These are phyloP conservation scores for Crioceris asparagi DNA, from an alignment of 2,888 invertebrate species.

Conservation along the genomic window DNA sequence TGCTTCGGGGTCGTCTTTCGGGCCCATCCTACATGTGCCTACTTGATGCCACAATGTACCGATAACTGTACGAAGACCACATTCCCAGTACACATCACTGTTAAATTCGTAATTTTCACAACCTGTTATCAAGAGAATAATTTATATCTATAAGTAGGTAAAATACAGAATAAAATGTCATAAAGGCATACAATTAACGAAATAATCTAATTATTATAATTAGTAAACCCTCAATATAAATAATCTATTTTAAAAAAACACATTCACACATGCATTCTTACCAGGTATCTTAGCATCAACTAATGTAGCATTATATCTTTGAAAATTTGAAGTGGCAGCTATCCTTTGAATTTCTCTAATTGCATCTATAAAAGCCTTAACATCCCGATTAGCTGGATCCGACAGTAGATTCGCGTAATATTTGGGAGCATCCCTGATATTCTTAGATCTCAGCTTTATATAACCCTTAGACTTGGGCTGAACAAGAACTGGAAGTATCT, in stretches of 20 bases:
- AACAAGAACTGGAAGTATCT: conserved; percentile 57
- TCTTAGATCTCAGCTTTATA: conserved; percentile 52
- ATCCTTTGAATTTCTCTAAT: conserved; percentile 43
- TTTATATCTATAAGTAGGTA: no score
- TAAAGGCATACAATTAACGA: no score
- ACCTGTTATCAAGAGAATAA: conserved; percentile 26
- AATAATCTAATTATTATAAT: no score
- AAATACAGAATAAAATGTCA: no score
- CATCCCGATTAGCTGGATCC: conserved; percentile 44
- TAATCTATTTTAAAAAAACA: no score
- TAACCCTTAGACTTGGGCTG: conserved; percentile 60
- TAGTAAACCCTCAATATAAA: no score
- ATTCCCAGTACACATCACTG: conserved; percentile 44
- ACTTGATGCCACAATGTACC: conserved; percentile 43
- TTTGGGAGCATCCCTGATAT: conserved; percentile 60
- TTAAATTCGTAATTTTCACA: conserved; percentile 36
- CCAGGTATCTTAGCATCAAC: conserved; percentile 18
- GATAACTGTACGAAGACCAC: conserved; percentile 38
- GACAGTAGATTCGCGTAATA: conserved; percentile 73
- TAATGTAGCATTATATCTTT: conserved; percentile 24
- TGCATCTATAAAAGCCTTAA: conserved; percentile 30
- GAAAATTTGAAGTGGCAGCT: conserved; percentile 39
- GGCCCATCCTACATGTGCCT: conserved; percentile 47
- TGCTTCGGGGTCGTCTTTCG: conserved; percentile 38
- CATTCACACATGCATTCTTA: no score